Percentiles rank a stretch among this genome's conserved stretches.
Evolutionary conservation across 2,888 invertebrate genomes (phyloP).

Genomic region (Acleris holmiana): DNA sequence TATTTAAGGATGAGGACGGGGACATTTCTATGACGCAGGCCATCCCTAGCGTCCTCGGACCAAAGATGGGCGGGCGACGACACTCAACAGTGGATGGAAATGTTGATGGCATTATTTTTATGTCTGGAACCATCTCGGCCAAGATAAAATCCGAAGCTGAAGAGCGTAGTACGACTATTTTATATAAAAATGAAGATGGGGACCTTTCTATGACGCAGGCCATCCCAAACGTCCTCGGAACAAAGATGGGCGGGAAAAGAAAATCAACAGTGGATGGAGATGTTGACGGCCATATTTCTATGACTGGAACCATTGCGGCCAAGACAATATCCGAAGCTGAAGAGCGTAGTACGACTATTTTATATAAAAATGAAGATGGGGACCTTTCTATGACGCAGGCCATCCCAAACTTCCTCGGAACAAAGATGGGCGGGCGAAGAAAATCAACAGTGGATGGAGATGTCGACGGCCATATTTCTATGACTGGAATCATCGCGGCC

Average conservation of each 20-base stretch:
- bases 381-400: slow-evolving; percentile 50
- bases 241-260: neutral
- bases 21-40: slow-evolving; percentile 50
- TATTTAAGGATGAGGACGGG: slow-evolving; percentile 36
- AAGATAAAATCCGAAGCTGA: slow-evolving; percentile 30
- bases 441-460: slow-evolving; percentile 43
- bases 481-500: slow-evolving; percentile 45
- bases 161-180: slow-evolving; percentile 30
- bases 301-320: slow-evolving; percentile 45
- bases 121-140: slow-evolving; percentile 45
- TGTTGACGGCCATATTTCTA: slow-evolving; percentile 44
- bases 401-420: slow-evolving; percentile 36
- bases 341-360: slow-evolving; percentile 30
- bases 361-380: slow-evolving; percentile 36
- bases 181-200: slow-evolving; percentile 36
- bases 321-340: slow-evolving; percentile 31
- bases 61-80: neutral
- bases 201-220: slow-evolving; percentile 50
- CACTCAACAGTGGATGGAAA: slow-evolving; percentile 43
- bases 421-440: neutral
- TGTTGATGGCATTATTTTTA: slow-evolving; percentile 44
- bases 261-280: slow-evolving; percentile 43
- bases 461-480: slow-evolving; percentile 45
- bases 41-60: slow-evolving; percentile 37
- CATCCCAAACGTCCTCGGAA: slow-evolving; percentile 37